Conservation (phyloP, 2,113 vertebrate species). For the Tachysurus vachellii region DNA sequence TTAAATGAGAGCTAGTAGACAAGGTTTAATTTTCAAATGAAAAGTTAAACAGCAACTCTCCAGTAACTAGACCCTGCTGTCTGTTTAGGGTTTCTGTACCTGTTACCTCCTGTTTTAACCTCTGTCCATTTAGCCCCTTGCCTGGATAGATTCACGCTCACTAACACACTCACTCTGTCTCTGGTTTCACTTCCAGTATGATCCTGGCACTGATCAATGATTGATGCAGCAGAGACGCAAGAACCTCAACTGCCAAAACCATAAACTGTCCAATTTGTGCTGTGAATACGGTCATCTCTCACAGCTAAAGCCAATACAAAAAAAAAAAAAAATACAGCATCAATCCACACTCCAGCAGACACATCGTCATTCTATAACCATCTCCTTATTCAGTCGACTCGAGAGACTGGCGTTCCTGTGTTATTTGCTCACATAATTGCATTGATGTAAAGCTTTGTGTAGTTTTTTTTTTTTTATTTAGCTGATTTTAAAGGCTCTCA, state of each 20-base stretch:
- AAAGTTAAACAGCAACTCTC: slow-evolving; percentile 25
- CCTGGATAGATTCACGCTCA: slow-evolving; percentile 25
- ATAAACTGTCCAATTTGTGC: slow-evolving; percentile 48
- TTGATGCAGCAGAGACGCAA: slow-evolving; percentile 69
- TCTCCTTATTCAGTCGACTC: neutral
- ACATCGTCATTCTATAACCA: neutral
- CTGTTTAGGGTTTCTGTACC: slow-evolving; percentile 42
- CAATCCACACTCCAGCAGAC: slow-evolving; percentile 26
- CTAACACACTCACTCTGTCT: slow-evolving; percentile 13
- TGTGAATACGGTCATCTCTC: neutral
- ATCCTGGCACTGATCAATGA: slow-evolving; percentile 98
- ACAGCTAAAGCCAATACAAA: slow-evolving; percentile 30
- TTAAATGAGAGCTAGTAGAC: neutral
- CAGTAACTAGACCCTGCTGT: slow-evolving; percentile 11
- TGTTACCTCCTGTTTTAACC: slow-evolving; percentile 20
- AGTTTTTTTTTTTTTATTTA: slow-evolving; percentile 1
- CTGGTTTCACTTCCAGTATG: slow-evolving; percentile 81
- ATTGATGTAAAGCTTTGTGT: neutral
- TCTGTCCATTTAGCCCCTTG: slow-evolving; percentile 23
- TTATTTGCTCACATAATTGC: neutral
- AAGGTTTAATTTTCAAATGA: slow-evolving; percentile 17
- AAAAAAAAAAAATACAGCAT: neutral
- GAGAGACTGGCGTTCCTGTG: neutral
- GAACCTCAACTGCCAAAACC: slow-evolving; percentile 52
- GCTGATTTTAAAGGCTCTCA: slow-evolving; percentile 6